Conservation (phyloP, 2,113 vertebrate genomes). For the Oreochromis aureus region DNA sequence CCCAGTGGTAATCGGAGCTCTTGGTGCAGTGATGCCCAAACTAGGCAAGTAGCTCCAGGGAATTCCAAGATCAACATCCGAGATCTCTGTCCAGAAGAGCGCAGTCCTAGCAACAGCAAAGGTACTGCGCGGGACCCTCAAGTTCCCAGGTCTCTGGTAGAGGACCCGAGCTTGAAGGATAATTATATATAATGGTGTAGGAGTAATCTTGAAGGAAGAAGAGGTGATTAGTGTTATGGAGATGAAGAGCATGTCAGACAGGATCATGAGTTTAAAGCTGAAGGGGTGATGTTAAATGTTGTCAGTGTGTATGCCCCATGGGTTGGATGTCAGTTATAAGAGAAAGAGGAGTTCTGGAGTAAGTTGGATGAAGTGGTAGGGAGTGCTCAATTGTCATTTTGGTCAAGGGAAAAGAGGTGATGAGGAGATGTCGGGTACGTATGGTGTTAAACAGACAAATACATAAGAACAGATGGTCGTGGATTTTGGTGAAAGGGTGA, state of each 20-base stretch:
- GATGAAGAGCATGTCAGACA: neutral
- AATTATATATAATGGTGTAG: accelerated
- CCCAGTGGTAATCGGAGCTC: too few relatives aligned
- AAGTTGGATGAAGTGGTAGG: neutral
- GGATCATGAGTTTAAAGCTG: neutral
- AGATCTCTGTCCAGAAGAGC: neutral
- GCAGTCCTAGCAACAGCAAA: neutral
- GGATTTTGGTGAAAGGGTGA: neutral
- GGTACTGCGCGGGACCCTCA: accelerated
- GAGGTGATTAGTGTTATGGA: neutral
- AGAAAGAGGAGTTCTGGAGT: neutral
- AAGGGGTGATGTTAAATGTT: neutral
- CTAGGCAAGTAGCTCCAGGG: accelerated
- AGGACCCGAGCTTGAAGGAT: neutral
- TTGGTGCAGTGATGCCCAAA: neutral
- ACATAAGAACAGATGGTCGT: neutral
- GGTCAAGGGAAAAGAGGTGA: neutral
- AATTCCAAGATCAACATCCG: neutral
- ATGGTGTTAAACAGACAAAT: neutral
- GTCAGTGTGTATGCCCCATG: neutral
- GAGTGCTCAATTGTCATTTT: neutral
- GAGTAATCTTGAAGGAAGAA: neutral
- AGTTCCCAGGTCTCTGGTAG: neutral
- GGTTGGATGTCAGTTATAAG: neutral
- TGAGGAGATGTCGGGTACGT: accelerated